Percentiles rank a stretch among this genome's conserved stretches.
Conservation (phyloP, 2,797 vertebrate genomes). For the Chloroceryle inda region DNA sequence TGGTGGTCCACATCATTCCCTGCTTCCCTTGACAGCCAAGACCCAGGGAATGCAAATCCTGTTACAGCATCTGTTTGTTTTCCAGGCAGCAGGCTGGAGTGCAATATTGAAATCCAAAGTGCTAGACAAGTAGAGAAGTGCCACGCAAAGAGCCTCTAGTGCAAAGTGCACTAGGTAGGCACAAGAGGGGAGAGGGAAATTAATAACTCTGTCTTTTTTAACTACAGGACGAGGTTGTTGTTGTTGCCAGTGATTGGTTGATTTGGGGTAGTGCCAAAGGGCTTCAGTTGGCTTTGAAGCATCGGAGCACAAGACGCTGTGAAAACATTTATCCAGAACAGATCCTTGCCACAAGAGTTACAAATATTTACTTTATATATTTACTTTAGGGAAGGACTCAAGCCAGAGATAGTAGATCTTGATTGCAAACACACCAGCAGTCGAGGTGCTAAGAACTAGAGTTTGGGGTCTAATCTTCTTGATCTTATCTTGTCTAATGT, state of each 20-base stretch:
- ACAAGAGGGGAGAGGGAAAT: background rate
- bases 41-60: background rate
- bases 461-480: background rate
- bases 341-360: background rate
- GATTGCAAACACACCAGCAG: background rate
- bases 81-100: background rate
- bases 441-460: slow-evolving; percentile 21
- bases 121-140: background rate
- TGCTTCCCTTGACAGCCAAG: background rate
- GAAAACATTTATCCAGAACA: slow-evolving; percentile 20
- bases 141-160: background rate
- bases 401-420: background rate
- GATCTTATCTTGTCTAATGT: background rate
- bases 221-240: background rate
- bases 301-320: background rate
- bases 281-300: background rate
- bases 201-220: background rate
- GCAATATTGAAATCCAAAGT: background rate
- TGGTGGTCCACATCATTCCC: background rate
- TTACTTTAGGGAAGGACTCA: slow-evolving; percentile 24
- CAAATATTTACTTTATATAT: slow-evolving; percentile 50
- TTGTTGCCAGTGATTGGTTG: background rate
- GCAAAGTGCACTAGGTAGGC: background rate
- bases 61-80: background rate
- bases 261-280: background rate